These are phyloP conservation scores for Synergus gifuensis DNA, from an alignment of 2,888 invertebrate genomes.

Conservation along the genomic window DNA sequence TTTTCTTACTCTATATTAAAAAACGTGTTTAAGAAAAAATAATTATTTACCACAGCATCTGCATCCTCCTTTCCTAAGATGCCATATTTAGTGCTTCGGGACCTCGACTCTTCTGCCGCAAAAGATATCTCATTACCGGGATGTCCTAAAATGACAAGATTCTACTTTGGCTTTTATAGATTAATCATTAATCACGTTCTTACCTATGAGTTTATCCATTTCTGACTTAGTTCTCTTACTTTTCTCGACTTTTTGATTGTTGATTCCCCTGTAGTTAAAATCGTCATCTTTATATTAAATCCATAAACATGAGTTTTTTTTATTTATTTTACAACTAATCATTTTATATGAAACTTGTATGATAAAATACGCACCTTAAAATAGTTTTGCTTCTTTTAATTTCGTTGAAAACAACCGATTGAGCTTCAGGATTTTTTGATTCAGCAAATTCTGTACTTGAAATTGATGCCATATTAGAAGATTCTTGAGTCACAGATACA, in stretches of 20 bases:
- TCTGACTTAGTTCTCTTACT: conserved; percentile 13
- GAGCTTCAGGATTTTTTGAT: background rate
- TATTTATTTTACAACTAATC: background rate
- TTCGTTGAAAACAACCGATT: conserved; percentile 16
- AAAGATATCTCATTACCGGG: conserved; percentile 30
- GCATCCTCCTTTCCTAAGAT: conserved; percentile 8
- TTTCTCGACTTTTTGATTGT: background rate
- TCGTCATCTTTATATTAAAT: background rate
- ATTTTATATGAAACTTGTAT: background rate
- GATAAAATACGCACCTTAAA: background rate
- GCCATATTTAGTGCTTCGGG: conserved; percentile 42
- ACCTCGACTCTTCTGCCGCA: conserved; percentile 1
- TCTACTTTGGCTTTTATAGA: conserved; percentile 64
- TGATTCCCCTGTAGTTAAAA: conserved; percentile 20
- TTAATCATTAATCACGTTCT: conserved; percentile 51
- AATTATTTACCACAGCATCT: conserved; percentile 9
- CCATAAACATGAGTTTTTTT: background rate
- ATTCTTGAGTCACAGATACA: conserved; percentile 18
- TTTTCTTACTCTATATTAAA: background rate
- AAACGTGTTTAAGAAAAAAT: background rate
- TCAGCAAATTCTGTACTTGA: conserved; percentile 10
- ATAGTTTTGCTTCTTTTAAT: conserved; percentile 35
- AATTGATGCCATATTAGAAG: background rate
- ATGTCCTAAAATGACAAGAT: conserved; percentile 59
- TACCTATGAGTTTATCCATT: conserved; percentile 48